Percentiles rank a stretch among this genome's conserved stretches.
Conservation (phyloP, 2,113 vertebrate species). For the Saccopteryx leptura region DNA sequence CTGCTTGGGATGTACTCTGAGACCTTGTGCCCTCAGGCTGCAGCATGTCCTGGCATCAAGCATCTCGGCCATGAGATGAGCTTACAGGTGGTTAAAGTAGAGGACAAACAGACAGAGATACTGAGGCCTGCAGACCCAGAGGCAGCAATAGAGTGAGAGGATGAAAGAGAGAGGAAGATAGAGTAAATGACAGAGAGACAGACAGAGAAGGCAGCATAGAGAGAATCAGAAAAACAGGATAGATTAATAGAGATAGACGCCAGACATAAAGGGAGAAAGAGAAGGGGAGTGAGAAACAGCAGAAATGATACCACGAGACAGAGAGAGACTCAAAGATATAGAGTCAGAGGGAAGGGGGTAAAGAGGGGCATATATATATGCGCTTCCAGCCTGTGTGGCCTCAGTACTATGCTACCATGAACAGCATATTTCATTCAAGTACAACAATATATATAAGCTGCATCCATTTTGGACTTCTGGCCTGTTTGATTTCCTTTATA, state of each 20-base stretch:
- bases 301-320: background rate
- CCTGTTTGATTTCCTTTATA: too few species aligned
- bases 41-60: background rate
- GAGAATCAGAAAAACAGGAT: background rate
- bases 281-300: background rate
- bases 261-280: fast-evolving
- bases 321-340: background rate
- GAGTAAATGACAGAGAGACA: background rate
- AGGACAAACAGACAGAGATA: background rate
- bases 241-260: background rate
- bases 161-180: background rate
- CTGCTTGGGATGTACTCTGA: background rate
- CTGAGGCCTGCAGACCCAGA: background rate
- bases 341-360: background rate
- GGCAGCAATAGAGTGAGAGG: background rate
- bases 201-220: background rate
- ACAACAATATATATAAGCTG: too few species aligned
- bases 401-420: too few species aligned
- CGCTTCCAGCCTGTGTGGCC: too few species aligned
- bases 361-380: background rate
- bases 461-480: too few species aligned
- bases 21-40: background rate
- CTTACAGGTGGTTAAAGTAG: background rate
- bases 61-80: background rate
- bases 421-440: too few species aligned